These are phyloP conservation scores for Gymnocephalus cernua DNA, from an alignment of 2,113 vertebrate genomes.

Conservation along the genomic window DNA sequence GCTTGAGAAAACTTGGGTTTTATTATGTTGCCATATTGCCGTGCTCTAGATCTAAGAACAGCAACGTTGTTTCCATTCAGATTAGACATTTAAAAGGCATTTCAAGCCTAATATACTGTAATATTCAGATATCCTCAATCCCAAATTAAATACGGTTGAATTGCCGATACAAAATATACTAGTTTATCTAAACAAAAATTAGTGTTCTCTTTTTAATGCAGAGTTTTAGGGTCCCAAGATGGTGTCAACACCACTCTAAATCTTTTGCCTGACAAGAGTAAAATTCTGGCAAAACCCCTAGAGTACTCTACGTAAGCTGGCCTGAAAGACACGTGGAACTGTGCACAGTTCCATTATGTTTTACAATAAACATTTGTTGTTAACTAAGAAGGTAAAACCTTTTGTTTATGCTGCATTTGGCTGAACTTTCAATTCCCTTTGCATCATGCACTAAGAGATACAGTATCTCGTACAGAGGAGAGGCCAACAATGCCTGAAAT, in stretches of 20 bases:
- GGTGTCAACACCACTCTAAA: background rate
- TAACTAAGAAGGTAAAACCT: no score
- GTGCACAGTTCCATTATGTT: no score
- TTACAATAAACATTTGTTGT: no score
- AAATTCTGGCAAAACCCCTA: background rate
- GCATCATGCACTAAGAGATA: no score
- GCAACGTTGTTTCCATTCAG: background rate
- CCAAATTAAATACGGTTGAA: background rate
- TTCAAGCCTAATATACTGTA: background rate
- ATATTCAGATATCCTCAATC: background rate
- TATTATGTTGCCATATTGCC: background rate
- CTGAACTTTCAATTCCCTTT: no score
- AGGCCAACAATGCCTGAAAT: no score
- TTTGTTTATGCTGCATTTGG: no score
- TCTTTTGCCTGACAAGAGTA: background rate
- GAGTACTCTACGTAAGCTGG: no score
- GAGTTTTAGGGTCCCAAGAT: background rate
- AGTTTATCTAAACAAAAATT: background rate
- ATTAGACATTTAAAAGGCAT: background rate
- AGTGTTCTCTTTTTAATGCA: background rate
- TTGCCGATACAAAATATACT: background rate
- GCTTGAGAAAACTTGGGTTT: background rate
- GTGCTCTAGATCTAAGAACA: background rate
- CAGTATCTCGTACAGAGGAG: no score
- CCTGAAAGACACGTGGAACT: no score